Evolutionary conservation across 2,888 invertebrate genomes (phyloP), one percentile per base, ranked within the genome.

Genomic region (Polydrusus pterygomalis): DNA sequence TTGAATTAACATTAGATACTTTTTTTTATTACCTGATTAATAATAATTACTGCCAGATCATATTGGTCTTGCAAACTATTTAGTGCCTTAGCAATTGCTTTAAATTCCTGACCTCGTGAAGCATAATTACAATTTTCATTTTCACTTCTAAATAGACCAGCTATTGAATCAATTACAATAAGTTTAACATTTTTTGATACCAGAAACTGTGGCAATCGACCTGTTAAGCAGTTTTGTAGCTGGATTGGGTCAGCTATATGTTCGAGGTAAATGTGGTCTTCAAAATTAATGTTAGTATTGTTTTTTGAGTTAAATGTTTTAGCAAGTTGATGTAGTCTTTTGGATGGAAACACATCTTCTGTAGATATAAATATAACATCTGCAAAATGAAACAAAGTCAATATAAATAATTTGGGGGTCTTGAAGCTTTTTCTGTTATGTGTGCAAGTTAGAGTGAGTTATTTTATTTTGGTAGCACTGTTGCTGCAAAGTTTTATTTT

Each of bases 261-360:
- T 84, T 93, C 91, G 30, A 95, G 88, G 81, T 90, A 92, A 78
- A 95, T 90, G 79, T 90, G 89, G 80, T 93, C 91, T 79, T 90
- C 88, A 81, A 89, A 89, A 77, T 88, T 86, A 0, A 86, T 83
- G 30, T 84, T 40, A 20, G 80, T 38, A 64, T 78, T 70, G 82
- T 81, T 20, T 81, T 84, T 81, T 81, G 88, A 78, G 80, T 86
- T 64, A 74, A 85, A 82, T 3, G 82, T 82, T 77, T 87, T 82
- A 8, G 89, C 84, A 38, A 92, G 85, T 83, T 94, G 90, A 70
- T 90, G 86, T 13, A 95, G 86, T 47, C 95, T 88, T 83, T 90
- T 91, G 0, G 91, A 90, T n/a, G 95, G 94, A 86, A 95, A 96
- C 65, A 88, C 86, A 85, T 93, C 93, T 89, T 96, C 95, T 0